Conservation (phyloP, 2,797 vertebrate species). For the Crypturellus tataupa region DNA sequence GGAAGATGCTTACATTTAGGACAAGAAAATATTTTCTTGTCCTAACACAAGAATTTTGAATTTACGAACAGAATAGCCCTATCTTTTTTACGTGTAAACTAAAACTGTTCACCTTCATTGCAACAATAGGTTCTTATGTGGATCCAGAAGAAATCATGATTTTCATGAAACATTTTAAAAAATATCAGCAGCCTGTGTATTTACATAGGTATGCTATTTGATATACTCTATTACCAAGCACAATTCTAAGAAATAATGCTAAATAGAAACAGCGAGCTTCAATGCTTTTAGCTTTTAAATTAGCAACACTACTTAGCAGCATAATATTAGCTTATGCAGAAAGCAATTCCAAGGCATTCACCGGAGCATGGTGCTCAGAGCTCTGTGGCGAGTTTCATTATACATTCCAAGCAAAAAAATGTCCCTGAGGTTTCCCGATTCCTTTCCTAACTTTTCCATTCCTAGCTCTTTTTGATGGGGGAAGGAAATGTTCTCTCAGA, state of each 20-base stretch:
- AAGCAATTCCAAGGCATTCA: background rate
- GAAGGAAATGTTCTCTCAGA: background rate
- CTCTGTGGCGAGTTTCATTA: background rate
- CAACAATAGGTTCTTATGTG: background rate
- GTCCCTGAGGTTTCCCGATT: background rate
- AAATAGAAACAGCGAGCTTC: background rate
- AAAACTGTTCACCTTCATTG: background rate
- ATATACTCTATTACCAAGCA: background rate
- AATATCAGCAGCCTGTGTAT: background rate
- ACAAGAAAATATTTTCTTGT: background rate
- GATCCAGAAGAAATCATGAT: background rate
- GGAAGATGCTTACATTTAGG: background rate
- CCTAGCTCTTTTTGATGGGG: background rate
- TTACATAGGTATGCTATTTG: background rate
- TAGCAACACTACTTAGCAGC: background rate
- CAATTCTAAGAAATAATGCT: background rate
- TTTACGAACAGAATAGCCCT: background rate
- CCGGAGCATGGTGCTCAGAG: rapidly evolving
- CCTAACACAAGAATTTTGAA: background rate
- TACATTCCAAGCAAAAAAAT: background rate
- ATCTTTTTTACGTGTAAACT: background rate
- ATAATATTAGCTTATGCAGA: background rate
- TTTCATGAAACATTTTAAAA: background rate
- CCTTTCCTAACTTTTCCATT: background rate
- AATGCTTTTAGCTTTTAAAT: slow-evolving; percentile 8